These are phyloP conservation scores for Drosophila percnosoma DNA, from an alignment of 2,888 invertebrate genomes.

Conservation along the genomic window DNA sequence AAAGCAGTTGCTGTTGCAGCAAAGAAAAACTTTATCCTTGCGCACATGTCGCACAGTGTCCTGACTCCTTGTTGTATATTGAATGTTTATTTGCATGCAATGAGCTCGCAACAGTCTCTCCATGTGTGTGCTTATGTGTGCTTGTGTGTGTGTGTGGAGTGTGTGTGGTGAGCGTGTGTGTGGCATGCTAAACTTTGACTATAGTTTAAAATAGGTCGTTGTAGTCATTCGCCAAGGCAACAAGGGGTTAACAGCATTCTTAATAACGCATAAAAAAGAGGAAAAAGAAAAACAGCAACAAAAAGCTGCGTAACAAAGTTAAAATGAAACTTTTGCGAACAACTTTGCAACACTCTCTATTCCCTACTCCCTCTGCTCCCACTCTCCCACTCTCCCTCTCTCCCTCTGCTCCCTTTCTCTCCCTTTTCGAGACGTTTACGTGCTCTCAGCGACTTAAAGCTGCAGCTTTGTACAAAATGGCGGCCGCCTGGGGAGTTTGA, in stretches of 20 bases:
- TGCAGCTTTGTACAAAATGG: conserved; percentile 50
- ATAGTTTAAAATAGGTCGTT: conserved; percentile 48
- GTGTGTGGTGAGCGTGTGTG: conserved; percentile 8
- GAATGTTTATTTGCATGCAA: conserved; percentile 78
- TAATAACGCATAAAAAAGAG: conserved; percentile 59
- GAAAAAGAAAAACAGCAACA: conserved; percentile 7
- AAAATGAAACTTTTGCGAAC: conserved; percentile 61
- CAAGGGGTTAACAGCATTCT: conserved; percentile 74
- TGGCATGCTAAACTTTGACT: conserved; percentile 47
- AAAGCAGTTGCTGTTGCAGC: conserved; percentile 9
- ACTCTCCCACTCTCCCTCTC: not conserved
- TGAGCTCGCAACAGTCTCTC: conserved; percentile 24
- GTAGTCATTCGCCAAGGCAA: conserved; percentile 37
- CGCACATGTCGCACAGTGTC: conserved; percentile 57
- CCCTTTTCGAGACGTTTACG: conserved; percentile 12
- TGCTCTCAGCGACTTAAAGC: conserved; percentile 24
- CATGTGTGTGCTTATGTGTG: conserved; percentile 8
- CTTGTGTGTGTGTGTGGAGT: conserved; percentile 11
- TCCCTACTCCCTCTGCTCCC: not conserved
- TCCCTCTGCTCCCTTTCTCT: not conserved
- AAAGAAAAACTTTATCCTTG: conserved; percentile 55
- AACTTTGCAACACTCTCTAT: conserved; percentile 30
- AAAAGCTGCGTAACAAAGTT: conserved; percentile 74
- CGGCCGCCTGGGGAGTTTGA: conserved; percentile 15
- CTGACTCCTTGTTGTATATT: conserved; percentile 53